Conservation (phyloP, 1,140 invertebrate genomes). For the Pseudomyrmex sp. region DNA sequence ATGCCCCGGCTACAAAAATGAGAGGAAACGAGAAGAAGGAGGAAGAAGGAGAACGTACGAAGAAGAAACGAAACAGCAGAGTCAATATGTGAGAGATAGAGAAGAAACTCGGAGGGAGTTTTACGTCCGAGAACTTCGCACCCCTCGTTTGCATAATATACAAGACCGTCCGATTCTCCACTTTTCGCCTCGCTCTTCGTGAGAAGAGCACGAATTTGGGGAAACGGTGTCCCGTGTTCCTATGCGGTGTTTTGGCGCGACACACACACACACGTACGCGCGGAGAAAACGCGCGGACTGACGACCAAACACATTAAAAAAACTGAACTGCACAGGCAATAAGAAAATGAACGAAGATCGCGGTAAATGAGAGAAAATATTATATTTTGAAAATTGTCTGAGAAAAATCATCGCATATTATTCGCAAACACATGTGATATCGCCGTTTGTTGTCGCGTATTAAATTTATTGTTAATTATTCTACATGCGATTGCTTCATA, state of each 20-base stretch:
- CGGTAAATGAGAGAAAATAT: no score
- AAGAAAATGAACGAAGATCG: no score
- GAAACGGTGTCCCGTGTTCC: not conserved
- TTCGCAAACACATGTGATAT: no score
- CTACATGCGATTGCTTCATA: no score
- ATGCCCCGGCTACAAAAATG: not conserved
- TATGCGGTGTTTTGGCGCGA: not conserved
- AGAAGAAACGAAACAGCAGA: not conserved
- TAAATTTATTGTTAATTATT: no score
- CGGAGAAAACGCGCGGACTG: no score
- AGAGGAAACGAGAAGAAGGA: slow-evolving; percentile 1
- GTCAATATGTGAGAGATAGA: not conserved
- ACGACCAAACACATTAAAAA: no score
- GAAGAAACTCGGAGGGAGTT: not conserved
- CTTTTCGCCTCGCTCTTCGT: not conserved
- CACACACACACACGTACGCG: not conserved
- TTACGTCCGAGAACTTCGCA: slow-evolving; percentile 39
- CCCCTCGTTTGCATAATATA: slow-evolving; percentile 58
- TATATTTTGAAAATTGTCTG: no score
- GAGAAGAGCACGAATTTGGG: slow-evolving; percentile 18
- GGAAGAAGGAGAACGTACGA: not conserved
- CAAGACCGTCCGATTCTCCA: slow-evolving; percentile 5
- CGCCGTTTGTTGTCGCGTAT: no score
- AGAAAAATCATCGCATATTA: no score
- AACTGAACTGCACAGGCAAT: not conserved